These are phyloP conservation scores for Charaxes varanes DNA, from an alignment of 1,140 invertebrate species.

Conservation along the genomic window DNA sequence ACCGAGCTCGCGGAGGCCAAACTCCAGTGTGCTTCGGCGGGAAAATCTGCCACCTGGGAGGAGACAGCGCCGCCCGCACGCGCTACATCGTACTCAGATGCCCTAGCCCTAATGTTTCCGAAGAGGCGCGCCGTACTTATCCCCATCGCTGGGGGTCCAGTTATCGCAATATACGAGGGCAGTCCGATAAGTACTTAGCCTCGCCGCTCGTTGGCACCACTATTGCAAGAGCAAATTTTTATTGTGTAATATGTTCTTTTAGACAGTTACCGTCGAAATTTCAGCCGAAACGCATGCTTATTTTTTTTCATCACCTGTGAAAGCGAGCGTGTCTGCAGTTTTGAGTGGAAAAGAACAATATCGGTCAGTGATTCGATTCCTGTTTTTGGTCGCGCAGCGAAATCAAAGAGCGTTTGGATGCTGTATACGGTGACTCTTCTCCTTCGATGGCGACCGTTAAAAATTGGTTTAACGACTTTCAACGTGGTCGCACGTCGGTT, in stretches of 20 bases:
- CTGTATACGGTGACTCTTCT: constrained; percentile 27
- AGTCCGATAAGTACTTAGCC: constrained; percentile 19
- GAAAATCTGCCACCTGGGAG: too few species aligned
- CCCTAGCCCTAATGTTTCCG: too few species aligned
- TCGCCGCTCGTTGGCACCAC: constrained; percentile 9
- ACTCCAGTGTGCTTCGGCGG: too few species aligned
- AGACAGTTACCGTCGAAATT: constrained; percentile 16
- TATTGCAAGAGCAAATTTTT: constrained; percentile 9
- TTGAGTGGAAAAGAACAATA: constrained; percentile 24
- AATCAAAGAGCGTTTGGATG: constrained; percentile 4
- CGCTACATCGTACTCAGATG: too few species aligned
- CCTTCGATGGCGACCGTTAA: constrained; percentile 30
- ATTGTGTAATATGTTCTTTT: too few species aligned
- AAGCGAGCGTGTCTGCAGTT: constrained; percentile 15
- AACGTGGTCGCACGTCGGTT: constrained; percentile 35
- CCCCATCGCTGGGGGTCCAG: too few species aligned
- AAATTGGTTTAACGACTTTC: constrained; percentile 37
- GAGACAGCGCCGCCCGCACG: too few species aligned
- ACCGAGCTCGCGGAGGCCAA: too few species aligned
- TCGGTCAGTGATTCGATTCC: constrained; percentile 19
- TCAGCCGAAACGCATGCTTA: constrained; percentile 14
- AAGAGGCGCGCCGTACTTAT: too few species aligned
- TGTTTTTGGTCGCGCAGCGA: constrained; percentile 6
- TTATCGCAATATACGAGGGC: constrained; percentile 14
- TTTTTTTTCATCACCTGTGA: constrained; percentile 20